phyloP scores from a whole-genome alignment of 2,113 vertebrate species.

The Melanerpes aurifrons region DNA sequence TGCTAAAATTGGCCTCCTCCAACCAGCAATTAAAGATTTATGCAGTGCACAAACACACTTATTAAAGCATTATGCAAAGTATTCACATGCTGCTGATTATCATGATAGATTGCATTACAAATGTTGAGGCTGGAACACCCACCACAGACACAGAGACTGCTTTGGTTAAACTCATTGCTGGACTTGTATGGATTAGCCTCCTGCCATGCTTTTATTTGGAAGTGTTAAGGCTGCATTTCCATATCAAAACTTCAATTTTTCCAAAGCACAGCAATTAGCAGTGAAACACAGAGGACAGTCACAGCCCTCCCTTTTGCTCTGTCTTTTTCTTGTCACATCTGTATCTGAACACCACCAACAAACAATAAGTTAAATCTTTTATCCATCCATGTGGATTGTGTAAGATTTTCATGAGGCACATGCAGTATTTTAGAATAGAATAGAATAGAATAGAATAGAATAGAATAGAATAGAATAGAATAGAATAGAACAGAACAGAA shows the following conservation, averaged over 20 bases:
- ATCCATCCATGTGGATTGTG: neutral
- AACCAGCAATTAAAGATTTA: conserved; percentile 52
- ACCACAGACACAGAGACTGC: conserved; percentile 38
- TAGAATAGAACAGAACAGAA: no score
- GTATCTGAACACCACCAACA: neutral
- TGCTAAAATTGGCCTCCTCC: neutral
- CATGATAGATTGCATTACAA: conserved; percentile 50
- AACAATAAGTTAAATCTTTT: neutral
- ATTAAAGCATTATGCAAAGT: conserved; percentile 67
- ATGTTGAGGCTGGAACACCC: conserved; percentile 1
- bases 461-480: no score
- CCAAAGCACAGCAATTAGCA: neutral
- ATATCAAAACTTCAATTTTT: conserved; percentile 4
- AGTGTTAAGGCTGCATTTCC: conserved; percentile 34
- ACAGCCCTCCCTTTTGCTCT: neutral
- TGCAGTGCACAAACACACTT: conserved; percentile 22
- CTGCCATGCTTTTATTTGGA: conserved; percentile 18
- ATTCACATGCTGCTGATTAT: conserved; percentile 57
- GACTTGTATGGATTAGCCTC: conserved; percentile 36
- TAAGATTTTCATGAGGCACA: neutral
- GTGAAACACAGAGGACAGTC: neutral
- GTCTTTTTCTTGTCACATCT: neutral
- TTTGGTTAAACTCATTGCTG: conserved; percentile 58
- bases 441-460: no score
- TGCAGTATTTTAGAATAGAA: no score